phyloP scores from a whole-genome alignment of 30 jellyfish, hydroid and myxozoan species.

The Sanderia malayensis region DNA sequence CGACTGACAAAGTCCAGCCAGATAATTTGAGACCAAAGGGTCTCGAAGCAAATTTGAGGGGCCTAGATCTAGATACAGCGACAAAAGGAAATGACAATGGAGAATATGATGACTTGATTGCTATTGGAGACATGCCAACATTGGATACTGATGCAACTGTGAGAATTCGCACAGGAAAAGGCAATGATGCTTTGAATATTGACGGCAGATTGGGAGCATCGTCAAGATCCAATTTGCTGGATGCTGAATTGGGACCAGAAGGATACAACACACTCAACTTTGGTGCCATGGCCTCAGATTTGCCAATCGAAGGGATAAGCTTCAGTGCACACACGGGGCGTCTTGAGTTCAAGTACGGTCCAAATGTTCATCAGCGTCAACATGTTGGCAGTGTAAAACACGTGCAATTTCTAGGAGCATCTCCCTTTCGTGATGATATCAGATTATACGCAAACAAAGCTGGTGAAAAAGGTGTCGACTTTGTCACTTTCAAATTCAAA shows the following conservation, averaged over 20 bases:
- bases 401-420: slow-evolving; percentile 14
- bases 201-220: slow-evolving; percentile 24
- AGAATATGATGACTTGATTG: slow-evolving; percentile 26
- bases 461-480: slow-evolving; percentile 18
- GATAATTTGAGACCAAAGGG: slow-evolving; percentile 2
- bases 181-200: slow-evolving; percentile 49
- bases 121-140: slow-evolving; percentile 20
- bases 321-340: slow-evolving; percentile 19
- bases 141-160: slow-evolving; percentile 15
- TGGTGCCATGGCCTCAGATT: background rate
- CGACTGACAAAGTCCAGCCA: slow-evolving; percentile 24
- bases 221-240: background rate
- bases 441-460: slow-evolving; percentile 6
- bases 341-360: slow-evolving; percentile 1
- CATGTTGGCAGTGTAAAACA: slow-evolving; percentile 26
- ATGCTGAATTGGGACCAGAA: slow-evolving; percentile 36
- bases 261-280: slow-evolving; percentile 33
- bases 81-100: slow-evolving; percentile 1
- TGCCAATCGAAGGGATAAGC: background rate
- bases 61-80: slow-evolving; percentile 17
- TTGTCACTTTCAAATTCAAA: slow-evolving; percentile 11
- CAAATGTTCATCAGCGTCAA: background rate
- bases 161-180: slow-evolving; percentile 15
- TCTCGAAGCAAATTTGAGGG: background rate
- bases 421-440: slow-evolving; percentile 1